Base-by-base conservation (phyloP, 2,113 vertebrate species). In the Chitala chitala region DNA sequence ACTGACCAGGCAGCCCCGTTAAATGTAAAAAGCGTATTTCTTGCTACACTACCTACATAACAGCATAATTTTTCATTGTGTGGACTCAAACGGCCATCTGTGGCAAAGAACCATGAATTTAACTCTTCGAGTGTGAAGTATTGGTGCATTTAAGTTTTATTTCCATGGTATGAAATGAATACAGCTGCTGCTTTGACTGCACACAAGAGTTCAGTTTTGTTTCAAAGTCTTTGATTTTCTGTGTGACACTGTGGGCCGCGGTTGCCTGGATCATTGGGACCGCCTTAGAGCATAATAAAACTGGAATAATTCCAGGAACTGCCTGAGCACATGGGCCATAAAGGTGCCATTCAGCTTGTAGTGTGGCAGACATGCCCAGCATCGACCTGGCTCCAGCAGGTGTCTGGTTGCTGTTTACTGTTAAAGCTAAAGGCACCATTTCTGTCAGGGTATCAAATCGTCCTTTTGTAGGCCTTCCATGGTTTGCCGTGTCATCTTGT, bases 401-500 rank as follows among this genome's bases (percentile, higher is more conserved):
- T 65, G 59, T 63, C 15, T 3, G 10, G 8, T 56, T 22, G 8
- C 15, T 33, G 31, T 38, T 54, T 53, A 22, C 2, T 29, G 22
- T 44, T 13, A 31, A n/a, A n/a, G n/a, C n/a, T n/a, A n/a, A n/a
- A n/a, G n/a, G n/a, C n/a, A n/a, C n/a, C n/a, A n/a, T n/a, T 48
- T 42, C 40, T 42, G n/a, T 22, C 24, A 66, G 64, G 40, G 12
- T 20, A 61, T 38, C 31, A 33, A 33, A 63, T 17, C 20, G 31
- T 33, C 58, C 71, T 64, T 13, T 2, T 65, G 12, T 20, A 9
- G 31, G 31, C 31, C 42, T 26, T 64, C 15, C 9, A 24, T 65
- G 36, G 33, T 54, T 33, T 33, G 13, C 29, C 66, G 61, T 74
- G 51, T 29, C 31, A 38, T 33, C 72, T 66, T 74, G 33, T 74